Base-by-base conservation (phyloP, 2,888 invertebrate genomes). In the Polymixis lichenea region DNA sequence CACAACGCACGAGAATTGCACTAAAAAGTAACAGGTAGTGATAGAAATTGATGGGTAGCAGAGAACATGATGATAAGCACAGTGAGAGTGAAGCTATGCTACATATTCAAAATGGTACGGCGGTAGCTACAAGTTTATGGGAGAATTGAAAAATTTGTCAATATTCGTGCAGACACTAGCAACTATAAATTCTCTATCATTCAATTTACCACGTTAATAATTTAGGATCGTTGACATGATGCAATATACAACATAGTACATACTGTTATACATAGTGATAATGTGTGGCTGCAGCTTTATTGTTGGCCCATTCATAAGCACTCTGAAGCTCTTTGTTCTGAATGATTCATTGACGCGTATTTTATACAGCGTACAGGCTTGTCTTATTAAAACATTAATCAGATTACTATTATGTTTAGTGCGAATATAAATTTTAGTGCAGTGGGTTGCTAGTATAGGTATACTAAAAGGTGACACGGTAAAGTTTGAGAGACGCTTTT, bases 311-410 rank as follows among this genome's bases (percentile, higher is more conserved):
- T 85, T 82, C 83, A 85, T 75, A 69, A 61, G 25, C 58, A 19
- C 51, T 82, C 58, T 69, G 19, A 66, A 80, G 82, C 64, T 72
- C 82, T 70, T 85, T 77, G 73, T 77, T 72, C 60, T 55, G 43
- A 73, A 72, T 81, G 71, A 82, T 72, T 83, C 58, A 83, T 72
- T 85, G 74, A 46, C 11, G 43, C 51, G 67, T 76, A 77, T 72
- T 77, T 81, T 81, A 73, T 85, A 73, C 49, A 22, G 64, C 53
- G 25, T 32, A 32, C 66, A 66, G 43, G 68, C 69, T 56, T 38
- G 66, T 71, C 60, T 56, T 80, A 84, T 83, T 83, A 84, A 78
- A 72, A 79, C 56, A 74, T 82, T 80, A 79, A 79, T 84, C 73
- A 70, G 46, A 58, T 49, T 9, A 4, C 62, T 67, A 32, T 72